Conservation (phyloP, 2,888 invertebrate species). For the Rhyacophila evoluta region DNA sequence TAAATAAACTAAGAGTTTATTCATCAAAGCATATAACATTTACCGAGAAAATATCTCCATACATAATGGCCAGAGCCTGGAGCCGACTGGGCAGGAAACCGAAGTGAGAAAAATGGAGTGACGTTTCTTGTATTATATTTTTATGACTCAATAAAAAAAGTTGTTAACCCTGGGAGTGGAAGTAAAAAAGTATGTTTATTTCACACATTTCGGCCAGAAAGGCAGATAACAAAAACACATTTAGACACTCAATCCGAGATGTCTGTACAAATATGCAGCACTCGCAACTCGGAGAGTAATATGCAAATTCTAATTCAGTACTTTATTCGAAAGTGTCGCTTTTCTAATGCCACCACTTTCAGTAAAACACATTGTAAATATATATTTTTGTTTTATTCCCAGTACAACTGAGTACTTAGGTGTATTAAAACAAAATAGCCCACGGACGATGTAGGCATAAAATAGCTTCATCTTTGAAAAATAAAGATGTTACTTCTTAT, state of each 20-base stretch:
- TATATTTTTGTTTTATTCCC: not conserved
- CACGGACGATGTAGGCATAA: too few relatives aligned
- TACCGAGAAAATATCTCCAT: slow-evolving; percentile 7
- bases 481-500: too few relatives aligned
- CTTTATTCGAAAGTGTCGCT: not conserved
- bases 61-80: not conserved
- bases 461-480: too few relatives aligned
- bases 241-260: slow-evolving; percentile 46
- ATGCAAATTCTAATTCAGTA: not conserved
- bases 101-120: slow-evolving; percentile 50
- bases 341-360: not conserved
- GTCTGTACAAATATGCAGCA: slow-evolving; percentile 18
- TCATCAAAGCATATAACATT: not conserved
- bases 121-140: slow-evolving; percentile 53
- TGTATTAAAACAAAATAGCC: too few relatives aligned
- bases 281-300: not conserved
- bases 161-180: slow-evolving; percentile 49
- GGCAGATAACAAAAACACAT: slow-evolving; percentile 51
- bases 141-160: slow-evolving; percentile 51
- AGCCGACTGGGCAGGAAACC: slow-evolving; percentile 23
- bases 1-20: not conserved
- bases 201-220: slow-evolving; percentile 48
- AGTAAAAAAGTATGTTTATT: slow-evolving; percentile 53
- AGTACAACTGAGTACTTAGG: too few relatives aligned
- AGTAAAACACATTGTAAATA: not conserved